Conservation (phyloP, 2,113 vertebrate genomes). For the Pipa parva region DNA sequence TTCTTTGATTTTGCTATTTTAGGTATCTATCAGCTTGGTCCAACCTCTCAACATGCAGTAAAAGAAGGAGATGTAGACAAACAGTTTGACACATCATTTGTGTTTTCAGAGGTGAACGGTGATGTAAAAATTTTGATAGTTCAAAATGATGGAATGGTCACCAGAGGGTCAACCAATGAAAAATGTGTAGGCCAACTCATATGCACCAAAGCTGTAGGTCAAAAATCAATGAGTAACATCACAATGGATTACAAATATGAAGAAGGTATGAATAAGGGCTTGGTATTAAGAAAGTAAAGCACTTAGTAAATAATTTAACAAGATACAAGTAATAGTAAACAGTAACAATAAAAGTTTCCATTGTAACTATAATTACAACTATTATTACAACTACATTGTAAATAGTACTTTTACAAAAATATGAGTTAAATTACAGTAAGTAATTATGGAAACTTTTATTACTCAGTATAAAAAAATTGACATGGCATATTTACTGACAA, state of each 20-base stretch:
- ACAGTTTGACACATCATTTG: slow-evolving; percentile 58
- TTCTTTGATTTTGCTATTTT: background rate
- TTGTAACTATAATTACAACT: no score
- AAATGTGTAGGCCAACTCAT: slow-evolving; percentile 55
- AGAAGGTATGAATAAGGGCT: slow-evolving; percentile 68
- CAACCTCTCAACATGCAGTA: slow-evolving; percentile 56
- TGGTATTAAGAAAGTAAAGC: no score
- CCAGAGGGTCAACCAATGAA: slow-evolving; percentile 43
- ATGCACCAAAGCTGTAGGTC: slow-evolving; percentile 72
- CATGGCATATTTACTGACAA: no score
- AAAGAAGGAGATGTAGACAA: slow-evolving; percentile 61
- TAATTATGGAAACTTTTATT: no score
- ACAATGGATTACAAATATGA: slow-evolving; percentile 64
- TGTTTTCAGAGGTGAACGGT: slow-evolving; percentile 68
- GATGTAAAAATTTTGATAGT: slow-evolving; percentile 61
- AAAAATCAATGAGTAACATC: slow-evolving; percentile 58
- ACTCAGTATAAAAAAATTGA: no score
- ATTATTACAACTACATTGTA: no score
- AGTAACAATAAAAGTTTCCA: no score
- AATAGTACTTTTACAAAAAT: no score
- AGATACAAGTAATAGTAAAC: no score
- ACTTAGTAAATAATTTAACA: no score
- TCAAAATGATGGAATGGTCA: slow-evolving; percentile 48
- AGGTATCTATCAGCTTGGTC: slow-evolving; percentile 74
- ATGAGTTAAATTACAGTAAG: no score